phyloP scores from a whole-genome alignment of 1,140 invertebrate genomes.

The Scaptomyza hsui region DNA sequence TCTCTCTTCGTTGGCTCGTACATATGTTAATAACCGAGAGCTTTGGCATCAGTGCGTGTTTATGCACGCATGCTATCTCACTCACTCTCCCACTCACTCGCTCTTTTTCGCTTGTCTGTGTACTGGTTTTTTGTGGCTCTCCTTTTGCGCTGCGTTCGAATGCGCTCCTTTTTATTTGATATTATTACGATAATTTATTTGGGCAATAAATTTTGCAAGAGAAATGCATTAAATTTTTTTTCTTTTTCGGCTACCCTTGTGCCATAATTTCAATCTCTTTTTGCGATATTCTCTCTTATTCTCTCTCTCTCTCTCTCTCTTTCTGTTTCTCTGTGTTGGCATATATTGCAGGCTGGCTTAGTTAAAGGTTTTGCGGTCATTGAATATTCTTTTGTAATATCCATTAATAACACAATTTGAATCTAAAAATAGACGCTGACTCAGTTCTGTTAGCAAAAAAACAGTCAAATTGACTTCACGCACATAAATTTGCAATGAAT shows the following conservation, averaged over 20 bases:
- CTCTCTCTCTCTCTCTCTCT: no score
- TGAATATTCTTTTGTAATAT: conserved; percentile 1
- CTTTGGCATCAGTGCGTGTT: conserved; percentile 65
- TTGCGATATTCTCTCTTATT: conserved; percentile 31
- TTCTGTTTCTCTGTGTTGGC: background rate
- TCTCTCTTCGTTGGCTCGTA: conserved; percentile 42
- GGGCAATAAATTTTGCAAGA: conserved; percentile 74
- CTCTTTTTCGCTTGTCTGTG: conserved; percentile 7
- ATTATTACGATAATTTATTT: conserved; percentile 83
- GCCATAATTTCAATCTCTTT: conserved; percentile 75
- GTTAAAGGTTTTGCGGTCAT: conserved; percentile 7
- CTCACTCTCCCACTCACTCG: background rate
- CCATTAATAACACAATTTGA: conserved; percentile 46
- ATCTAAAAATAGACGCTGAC: conserved; percentile 35
- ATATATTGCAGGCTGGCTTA: background rate
- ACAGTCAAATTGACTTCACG: conserved; percentile 30
- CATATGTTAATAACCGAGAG: conserved; percentile 82
- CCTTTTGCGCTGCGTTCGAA: conserved; percentile 33
- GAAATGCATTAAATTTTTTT: conserved; percentile 78
- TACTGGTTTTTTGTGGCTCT: background rate
- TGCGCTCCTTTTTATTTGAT: conserved; percentile 73
- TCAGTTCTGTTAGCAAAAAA: conserved; percentile 36
- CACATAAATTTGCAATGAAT: conserved; percentile 60
- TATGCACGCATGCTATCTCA: conserved; percentile 35
- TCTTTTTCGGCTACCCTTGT: conserved; percentile 26